phyloP scores from a whole-genome alignment of 2,888 invertebrate genomes.

The Acleris emargana region DNA sequence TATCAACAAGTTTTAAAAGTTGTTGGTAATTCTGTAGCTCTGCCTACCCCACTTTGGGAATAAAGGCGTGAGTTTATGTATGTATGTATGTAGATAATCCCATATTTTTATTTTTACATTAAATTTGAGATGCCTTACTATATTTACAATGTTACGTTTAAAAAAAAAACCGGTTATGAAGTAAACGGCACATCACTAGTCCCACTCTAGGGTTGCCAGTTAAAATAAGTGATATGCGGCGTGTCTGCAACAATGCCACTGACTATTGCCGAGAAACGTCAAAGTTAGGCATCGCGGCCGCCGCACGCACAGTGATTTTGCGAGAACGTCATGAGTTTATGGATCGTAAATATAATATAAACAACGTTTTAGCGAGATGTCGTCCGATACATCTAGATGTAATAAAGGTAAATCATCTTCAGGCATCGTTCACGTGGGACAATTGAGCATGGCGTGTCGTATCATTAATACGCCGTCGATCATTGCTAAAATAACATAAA shows the following conservation, averaged over 20 bases:
- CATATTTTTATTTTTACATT: no score
- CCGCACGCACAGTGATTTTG: conserved; percentile 10
- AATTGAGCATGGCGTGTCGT: not conserved
- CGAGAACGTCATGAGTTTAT: conserved; percentile 29
- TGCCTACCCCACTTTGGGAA: no score
- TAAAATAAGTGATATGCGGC: not conserved
- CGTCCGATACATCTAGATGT: not conserved
- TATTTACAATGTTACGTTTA: no score
- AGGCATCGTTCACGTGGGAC: not conserved
- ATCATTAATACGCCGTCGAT: conserved; percentile 12
- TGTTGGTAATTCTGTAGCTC: no score
- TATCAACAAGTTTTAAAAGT: no score
- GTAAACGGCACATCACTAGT: conserved; percentile 10
- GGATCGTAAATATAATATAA: conserved; percentile 8
- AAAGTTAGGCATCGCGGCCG: conserved; percentile 15
- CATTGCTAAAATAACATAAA: not conserved
- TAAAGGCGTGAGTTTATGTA: no score
- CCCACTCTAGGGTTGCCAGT: conserved; percentile 14
- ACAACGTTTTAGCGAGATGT: conserved; percentile 14
- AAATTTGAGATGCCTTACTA: no score
- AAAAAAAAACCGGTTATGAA: conserved; percentile 21
- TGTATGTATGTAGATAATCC: no score
- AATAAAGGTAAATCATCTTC: conserved; percentile 21
- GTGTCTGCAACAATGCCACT: not conserved
- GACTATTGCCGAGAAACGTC: conserved; percentile 17